Percentiles rank a stretch among this genome's conserved stretches.
Evolutionary conservation across 2,888 invertebrate species (phyloP).

Genomic region (Incurvaria masculella): DNA sequence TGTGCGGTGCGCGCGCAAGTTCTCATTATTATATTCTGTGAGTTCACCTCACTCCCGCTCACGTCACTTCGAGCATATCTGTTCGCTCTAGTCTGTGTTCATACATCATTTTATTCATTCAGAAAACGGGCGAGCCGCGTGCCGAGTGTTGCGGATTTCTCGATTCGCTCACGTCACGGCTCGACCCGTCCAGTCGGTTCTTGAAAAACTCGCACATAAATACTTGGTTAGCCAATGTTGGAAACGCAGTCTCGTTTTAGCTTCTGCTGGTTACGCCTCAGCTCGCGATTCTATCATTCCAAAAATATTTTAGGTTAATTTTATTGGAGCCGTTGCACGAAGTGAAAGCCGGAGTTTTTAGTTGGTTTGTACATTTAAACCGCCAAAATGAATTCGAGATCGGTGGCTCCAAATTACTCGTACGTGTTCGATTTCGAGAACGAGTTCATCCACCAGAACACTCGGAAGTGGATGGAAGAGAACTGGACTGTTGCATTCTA

Average conservation of each 20-base stretch:
- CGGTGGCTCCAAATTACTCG: slow-evolving; percentile 80
- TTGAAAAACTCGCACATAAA: not conserved
- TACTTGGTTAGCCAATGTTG: not conserved
- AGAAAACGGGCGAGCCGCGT: too few relatives aligned
- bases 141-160: too few relatives aligned
- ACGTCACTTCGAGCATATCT: too few relatives aligned
- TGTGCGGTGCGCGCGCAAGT: not conserved
- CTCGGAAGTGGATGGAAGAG: slow-evolving; percentile 91
- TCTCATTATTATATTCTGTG: too few relatives aligned
- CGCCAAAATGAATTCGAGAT: not conserved
- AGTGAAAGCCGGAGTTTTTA: not conserved
- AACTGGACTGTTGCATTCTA: slow-evolving; percentile 96
- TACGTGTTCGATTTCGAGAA: slow-evolving; percentile 95
- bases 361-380: not conserved
- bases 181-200: not conserved
- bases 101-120: too few relatives aligned
- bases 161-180: too few relatives aligned
- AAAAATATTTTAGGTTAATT: not conserved
- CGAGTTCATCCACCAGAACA: slow-evolving; percentile 86
- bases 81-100: too few relatives aligned
- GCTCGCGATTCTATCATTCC: not conserved
- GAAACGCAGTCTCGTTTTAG: not conserved
- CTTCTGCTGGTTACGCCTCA: not conserved
- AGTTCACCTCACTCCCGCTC: too few relatives aligned
- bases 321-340: not conserved